Evolutionary conservation across 1,140 invertebrate species (phyloP).

Genomic region (Popillia japonica): DNA sequence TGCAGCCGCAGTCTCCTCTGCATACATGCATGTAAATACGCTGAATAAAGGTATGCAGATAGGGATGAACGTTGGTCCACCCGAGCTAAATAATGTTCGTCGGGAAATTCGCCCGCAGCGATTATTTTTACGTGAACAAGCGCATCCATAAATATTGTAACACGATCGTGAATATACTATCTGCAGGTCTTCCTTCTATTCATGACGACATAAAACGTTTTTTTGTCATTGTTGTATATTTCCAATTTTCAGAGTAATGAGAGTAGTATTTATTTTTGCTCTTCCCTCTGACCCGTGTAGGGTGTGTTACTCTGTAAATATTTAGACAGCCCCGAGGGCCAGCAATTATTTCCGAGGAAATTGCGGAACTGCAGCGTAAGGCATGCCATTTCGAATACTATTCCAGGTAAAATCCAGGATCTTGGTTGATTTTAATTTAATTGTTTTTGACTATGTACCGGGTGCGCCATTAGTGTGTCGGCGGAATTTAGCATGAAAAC

Average conservation of each 20-base stretch:
- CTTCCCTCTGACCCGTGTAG: neutral
- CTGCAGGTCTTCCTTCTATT: neutral
- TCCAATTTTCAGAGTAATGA: neutral
- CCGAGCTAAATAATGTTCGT: neutral
- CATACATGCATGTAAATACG: too few relatives aligned
- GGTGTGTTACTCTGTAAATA: neutral
- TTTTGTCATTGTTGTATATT: neutral
- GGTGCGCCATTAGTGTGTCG: too few relatives aligned
- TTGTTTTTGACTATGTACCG: too few relatives aligned
- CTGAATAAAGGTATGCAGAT: too few relatives aligned
- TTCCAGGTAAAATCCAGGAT: too few relatives aligned
- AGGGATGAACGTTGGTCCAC: too few relatives aligned
- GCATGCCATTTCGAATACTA: too few relatives aligned
- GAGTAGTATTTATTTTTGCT: constrained; percentile 14
- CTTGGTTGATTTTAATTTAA: too few relatives aligned
- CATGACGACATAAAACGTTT: neutral
- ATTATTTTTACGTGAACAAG: constrained; percentile 7
- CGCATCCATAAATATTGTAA: constrained; percentile 13
- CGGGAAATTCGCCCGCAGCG: neutral
- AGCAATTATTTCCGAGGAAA: neutral
- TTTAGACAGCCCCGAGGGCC: neutral
- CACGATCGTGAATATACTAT: neutral
- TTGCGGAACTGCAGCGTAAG: neutral
- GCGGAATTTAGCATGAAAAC: too few relatives aligned
- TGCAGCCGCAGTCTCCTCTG: too few relatives aligned